A percentile compares a stretch with the other conserved stretches of the same genome.
These are phyloP conservation scores for Chironomus striatipennis DNA, from an alignment of 1,140 invertebrate genomes.

Conservation along the genomic window DNA sequence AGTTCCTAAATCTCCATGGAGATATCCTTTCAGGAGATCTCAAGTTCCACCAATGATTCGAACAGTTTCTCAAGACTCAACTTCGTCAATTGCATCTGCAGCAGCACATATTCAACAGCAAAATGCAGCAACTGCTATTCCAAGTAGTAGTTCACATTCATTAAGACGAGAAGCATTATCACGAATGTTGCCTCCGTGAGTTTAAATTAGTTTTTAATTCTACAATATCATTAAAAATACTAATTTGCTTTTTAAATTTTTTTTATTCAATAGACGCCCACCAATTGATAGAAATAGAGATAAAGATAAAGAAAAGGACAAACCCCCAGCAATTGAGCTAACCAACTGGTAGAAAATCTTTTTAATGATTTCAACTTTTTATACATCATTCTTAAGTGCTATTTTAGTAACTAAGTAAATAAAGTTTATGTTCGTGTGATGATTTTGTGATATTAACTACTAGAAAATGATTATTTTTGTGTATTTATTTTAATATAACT, in stretches of 20 bases:
- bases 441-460: conserved; percentile 21
- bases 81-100: conserved; percentile 40
- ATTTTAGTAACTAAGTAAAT: not conserved
- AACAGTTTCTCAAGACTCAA: conserved; percentile 41
- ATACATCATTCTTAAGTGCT: not conserved
- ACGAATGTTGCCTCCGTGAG: conserved; percentile 34
- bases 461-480: not conserved
- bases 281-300: conserved; percentile 37
- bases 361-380: not conserved
- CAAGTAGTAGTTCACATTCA: conserved; percentile 28
- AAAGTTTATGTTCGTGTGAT: not conserved
- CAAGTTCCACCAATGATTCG: conserved; percentile 35
- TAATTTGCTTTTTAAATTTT: conserved; percentile 24
- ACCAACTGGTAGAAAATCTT: not conserved
- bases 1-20: conserved; percentile 49
- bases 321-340: not conserved
- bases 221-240: not conserved
- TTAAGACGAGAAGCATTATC: conserved; percentile 31
- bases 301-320: conserved; percentile 32
- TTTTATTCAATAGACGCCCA: conserved; percentile 38
- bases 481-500: too few species aligned
- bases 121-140: conserved; percentile 37
- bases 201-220: conserved; percentile 17
- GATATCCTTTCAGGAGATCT: conserved; percentile 43
- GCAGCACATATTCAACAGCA: conserved; percentile 26